These are phyloP conservation scores for Rhyzopertha dominica DNA, from an alignment of 1,140 invertebrate species.

Conservation along the genomic window DNA sequence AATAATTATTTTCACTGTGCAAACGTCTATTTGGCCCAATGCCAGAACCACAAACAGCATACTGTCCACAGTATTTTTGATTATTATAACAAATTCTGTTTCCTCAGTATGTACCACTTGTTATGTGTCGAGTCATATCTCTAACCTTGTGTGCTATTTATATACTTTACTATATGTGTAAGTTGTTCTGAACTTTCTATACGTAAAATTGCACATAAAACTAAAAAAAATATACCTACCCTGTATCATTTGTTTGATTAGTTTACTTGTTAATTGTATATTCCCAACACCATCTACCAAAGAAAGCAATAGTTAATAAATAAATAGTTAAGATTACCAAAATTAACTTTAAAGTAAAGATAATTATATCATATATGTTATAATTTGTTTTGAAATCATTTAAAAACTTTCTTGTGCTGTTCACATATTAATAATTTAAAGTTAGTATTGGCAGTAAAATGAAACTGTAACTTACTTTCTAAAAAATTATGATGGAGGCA, in stretches of 20 bases:
- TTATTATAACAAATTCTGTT: too few relatives aligned
- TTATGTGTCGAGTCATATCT: too few relatives aligned
- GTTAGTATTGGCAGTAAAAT: not conserved
- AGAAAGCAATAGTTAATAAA: slow-evolving; percentile 9
- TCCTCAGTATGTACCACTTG: too few relatives aligned
- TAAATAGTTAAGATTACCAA: slow-evolving; percentile 25
- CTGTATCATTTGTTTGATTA: slow-evolving; percentile 25
- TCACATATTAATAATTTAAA: not conserved
- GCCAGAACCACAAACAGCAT: too few relatives aligned
- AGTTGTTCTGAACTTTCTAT: too few relatives aligned
- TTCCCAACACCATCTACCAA: slow-evolving; percentile 43
- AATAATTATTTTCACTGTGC: too few relatives aligned
- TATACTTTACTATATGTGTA: too few relatives aligned
- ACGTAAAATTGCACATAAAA: too few relatives aligned
- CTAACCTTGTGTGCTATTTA: too few relatives aligned
- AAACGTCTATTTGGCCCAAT: too few relatives aligned
- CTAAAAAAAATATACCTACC: slow-evolving; percentile 9
- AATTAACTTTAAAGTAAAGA: slow-evolving; percentile 19
- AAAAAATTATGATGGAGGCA: too few relatives aligned
- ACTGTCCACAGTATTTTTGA: too few relatives aligned
- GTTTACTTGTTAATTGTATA: slow-evolving; percentile 41
- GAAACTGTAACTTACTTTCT: not conserved
- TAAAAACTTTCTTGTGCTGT: not conserved
- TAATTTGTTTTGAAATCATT: not conserved
- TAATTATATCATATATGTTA: slow-evolving; percentile 33